A percentile compares a stretch with the other conserved stretches of the same genome.
Conservation (phyloP, 2,797 vertebrate genomes). For the Sebastes taczanowskii region DNA sequence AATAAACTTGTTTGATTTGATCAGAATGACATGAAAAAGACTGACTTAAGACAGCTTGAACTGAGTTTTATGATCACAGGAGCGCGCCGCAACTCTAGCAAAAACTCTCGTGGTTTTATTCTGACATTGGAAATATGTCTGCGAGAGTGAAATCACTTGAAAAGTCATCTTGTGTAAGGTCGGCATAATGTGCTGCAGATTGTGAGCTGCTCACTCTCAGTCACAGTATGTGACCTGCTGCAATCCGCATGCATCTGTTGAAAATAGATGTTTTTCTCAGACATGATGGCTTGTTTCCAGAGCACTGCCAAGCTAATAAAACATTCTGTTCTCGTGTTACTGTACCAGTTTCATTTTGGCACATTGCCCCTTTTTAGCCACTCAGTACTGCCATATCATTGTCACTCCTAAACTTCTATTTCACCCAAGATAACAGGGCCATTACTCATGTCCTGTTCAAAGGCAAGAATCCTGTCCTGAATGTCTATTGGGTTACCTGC, state of each 20-base stretch:
- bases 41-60: too few species aligned
- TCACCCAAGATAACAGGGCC: background rate
- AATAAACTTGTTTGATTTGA: too few species aligned
- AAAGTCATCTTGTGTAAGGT: too few species aligned
- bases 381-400: background rate
- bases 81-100: too few species aligned
- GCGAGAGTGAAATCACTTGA: too few species aligned
- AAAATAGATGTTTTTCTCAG: background rate
- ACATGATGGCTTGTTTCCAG: background rate
- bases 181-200: background rate
- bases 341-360: slow-evolving; percentile 9
- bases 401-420: background rate
- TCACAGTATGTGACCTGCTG: background rate
- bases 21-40: too few species aligned
- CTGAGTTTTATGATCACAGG: too few species aligned
- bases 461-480: background rate
- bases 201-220: slow-evolving; percentile 24
- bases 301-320: background rate
- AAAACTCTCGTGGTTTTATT: too few species aligned
- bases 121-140: too few species aligned
- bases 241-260: background rate
- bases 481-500: background rate
- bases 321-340: slow-evolving; percentile 1
- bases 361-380: background rate
- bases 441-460: background rate